phyloP scores from a whole-genome alignment of 2,888 invertebrate genomes.

The Conistra vaccinii region DNA sequence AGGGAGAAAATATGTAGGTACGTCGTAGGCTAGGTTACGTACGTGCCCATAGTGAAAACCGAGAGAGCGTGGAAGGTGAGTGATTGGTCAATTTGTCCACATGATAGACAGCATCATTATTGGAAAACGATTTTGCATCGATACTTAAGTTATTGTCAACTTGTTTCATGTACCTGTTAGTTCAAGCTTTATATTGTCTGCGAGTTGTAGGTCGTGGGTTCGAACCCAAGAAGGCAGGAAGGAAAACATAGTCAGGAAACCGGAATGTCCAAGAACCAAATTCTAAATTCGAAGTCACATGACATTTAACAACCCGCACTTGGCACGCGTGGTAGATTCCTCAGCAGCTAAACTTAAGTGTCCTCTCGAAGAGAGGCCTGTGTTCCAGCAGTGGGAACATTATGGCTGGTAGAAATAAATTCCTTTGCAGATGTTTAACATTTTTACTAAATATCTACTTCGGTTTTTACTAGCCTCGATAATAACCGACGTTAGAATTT shows the following conservation, averaged over 20 bases:
- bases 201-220: no score
- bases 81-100: slow-evolving; percentile 76
- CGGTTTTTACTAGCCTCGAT: background rate
- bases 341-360: no score
- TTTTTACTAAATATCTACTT: background rate
- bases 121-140: slow-evolving; percentile 70
- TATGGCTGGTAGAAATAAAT: no score
- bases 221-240: no score
- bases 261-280: no score
- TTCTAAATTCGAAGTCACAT: no score
- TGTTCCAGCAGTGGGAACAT: no score
- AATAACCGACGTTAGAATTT: background rate
- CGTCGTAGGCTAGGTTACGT: background rate
- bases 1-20: background rate
- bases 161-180: slow-evolving; percentile 50
- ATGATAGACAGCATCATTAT: slow-evolving; percentile 70
- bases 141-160: slow-evolving; percentile 57
- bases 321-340: no score
- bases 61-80: slow-evolving; percentile 67
- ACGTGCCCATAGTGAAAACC: slow-evolving; percentile 45
- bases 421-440: slow-evolving; percentile 19
- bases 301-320: no score
- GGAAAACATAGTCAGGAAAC: no score
- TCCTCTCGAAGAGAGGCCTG: no score
- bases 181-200: slow-evolving; percentile 45